Evolutionary conservation across 1,140 invertebrate genomes (phyloP), one percentile per base, ranked within the genome.

Genomic region (Drosophila seguyi): DNA sequence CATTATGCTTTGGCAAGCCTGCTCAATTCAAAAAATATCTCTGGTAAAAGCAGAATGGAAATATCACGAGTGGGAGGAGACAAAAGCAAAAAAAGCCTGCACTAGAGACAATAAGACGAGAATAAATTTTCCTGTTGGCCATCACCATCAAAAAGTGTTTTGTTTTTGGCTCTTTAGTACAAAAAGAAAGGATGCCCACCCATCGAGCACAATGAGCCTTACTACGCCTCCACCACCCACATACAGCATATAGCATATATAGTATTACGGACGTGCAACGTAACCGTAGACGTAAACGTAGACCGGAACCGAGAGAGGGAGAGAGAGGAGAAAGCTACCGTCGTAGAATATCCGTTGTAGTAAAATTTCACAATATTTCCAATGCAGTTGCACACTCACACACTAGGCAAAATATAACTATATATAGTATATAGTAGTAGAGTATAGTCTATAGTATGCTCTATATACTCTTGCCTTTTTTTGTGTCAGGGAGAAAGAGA

Each of bases 311-410:
- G 18, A 52, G 29, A 25, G 68, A 38, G 13, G 13, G 18, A 10
- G 41, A 16, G 62, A 18, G 27, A 27, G 20, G 53, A 48, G 65
- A 59, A 55, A 57, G 65, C 47, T 57, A 74, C 62, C 75, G 38
- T 60, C 59, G 80, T 83, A 67, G 38, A 80, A 75, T 65, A 88
- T 81, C 67, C 85, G 71, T 87, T 84, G 84, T 87, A 88, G 85
- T 88, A 90, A 76, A 88, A 88, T 84, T 88, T 80, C 80, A 88
- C 80, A 88, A 87, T 87, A 88, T 83, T 87, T 87, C 84, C 84
- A 77, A 77, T 80, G 79, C 84, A 83, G 72, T 82, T 66, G 59
- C 44, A 45, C 55, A n/a, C n/a, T n/a, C 53, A 73, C 41, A 34
- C 55, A 39, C 25, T 2, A 4, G 20, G 50, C 4, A 22, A 36